Evolutionary conservation across 2,797 vertebrate species (phyloP).

Genomic region (Oreonectes daqikongensis): DNA sequence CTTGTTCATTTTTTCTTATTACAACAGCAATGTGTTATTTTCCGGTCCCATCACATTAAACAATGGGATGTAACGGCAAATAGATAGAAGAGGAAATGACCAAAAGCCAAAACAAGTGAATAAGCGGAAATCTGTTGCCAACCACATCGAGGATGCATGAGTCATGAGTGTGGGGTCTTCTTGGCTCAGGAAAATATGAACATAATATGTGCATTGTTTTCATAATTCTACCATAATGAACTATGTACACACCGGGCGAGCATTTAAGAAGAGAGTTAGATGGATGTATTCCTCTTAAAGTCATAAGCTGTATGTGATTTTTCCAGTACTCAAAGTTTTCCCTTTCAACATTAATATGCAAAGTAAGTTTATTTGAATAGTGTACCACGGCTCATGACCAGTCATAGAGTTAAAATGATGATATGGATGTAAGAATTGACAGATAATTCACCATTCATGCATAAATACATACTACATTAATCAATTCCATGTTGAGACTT

Average conservation of each 20-base stretch:
- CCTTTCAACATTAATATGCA: not conserved
- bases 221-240: slow-evolving; percentile 13
- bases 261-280: not conserved
- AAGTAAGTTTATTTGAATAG: too few relatives aligned
- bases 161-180: slow-evolving; percentile 40
- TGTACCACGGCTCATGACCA: too few relatives aligned
- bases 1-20: not conserved
- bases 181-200: slow-evolving; percentile 47
- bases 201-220: slow-evolving; percentile 44
- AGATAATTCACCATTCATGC: too few relatives aligned
- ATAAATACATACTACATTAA: too few relatives aligned
- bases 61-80: slow-evolving; percentile 29
- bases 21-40: not conserved
- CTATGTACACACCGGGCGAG: slow-evolving; percentile 18
- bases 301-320: not conserved
- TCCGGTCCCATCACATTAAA: not conserved
- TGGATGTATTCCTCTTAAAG: not conserved
- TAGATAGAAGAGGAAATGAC: slow-evolving; percentile 42
- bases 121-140: slow-evolving; percentile 35
- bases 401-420: too few relatives aligned
- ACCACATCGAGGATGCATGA: slow-evolving; percentile 16
- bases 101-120: slow-evolving; percentile 33
- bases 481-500: too few relatives aligned
- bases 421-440: too few relatives aligned
- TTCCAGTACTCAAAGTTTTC: not conserved